phyloP scores from a whole-genome alignment of 2,888 invertebrate genomes.

The Pyrrhosoma nymphula region DNA sequence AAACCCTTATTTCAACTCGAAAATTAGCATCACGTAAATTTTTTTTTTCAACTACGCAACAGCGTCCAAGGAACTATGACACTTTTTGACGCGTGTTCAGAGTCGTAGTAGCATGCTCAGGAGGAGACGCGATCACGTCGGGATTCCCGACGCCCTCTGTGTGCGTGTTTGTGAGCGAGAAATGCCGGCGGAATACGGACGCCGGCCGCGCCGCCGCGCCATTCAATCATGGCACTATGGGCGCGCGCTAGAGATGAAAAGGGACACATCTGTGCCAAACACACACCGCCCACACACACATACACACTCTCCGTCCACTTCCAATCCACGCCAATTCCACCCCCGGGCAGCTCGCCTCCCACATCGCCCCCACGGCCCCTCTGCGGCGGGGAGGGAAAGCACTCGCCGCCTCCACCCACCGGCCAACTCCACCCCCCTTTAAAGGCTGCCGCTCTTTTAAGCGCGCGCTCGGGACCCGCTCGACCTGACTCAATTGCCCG shows the following conservation, averaged over 20 bases:
- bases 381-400: not conserved
- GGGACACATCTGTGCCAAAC: not conserved
- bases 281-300: not conserved
- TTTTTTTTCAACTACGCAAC: too few relatives aligned
- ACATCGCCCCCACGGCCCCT: not conserved
- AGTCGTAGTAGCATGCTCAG: too few relatives aligned
- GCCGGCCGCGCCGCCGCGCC: not conserved
- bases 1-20: too few relatives aligned
- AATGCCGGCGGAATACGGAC: not conserved
- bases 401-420: not conserved
- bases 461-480: not conserved
- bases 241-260: not conserved
- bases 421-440: not conserved
- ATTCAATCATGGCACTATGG: not conserved
- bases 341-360: not conserved
- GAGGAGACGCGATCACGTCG: too few relatives aligned
- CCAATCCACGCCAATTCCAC: not conserved
- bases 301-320: not conserved
- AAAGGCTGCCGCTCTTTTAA: constrained; percentile 12
- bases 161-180: too few relatives aligned
- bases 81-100: too few relatives aligned
- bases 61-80: too few relatives aligned
- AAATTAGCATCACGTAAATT: too few relatives aligned
- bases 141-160: not conserved
- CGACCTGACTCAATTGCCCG: not conserved